A percentile compares a stretch with the other conserved stretches of the same genome.
Evolutionary conservation across 2,797 vertebrate species (phyloP).

Genomic region (Pantherophis alleghaniensis): DNA sequence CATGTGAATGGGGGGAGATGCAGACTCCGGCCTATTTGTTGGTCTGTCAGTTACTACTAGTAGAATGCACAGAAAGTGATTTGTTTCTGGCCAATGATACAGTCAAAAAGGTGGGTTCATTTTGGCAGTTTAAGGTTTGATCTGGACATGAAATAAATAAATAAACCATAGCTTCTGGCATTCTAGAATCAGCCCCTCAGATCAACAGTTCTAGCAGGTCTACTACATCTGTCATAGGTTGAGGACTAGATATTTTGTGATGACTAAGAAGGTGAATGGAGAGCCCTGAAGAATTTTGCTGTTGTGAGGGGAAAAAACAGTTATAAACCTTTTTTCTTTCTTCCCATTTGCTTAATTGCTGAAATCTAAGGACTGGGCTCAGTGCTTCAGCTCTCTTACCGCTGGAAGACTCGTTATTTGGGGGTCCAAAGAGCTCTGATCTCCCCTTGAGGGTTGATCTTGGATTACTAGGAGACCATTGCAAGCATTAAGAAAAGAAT

Average conservation of each 20-base stretch:
- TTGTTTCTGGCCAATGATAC: neutral
- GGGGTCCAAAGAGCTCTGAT: neutral
- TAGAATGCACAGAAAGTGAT: neutral
- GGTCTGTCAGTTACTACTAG: neutral
- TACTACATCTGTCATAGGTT: neutral
- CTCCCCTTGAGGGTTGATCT: neutral
- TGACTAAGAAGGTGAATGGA: neutral
- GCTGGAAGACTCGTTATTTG: neutral
- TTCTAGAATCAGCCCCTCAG: neutral
- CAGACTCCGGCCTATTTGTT: neutral
- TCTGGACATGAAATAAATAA: neutral
- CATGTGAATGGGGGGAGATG: neutral
- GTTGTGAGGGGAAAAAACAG: neutral
- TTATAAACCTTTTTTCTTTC: neutral
- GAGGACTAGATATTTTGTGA: neutral
- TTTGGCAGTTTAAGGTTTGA: neutral
- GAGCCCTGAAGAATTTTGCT: neutral
- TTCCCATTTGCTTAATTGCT: neutral
- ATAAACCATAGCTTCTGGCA: neutral
- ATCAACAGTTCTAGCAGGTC: neutral
- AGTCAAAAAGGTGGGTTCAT: neutral
- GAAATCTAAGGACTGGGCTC: neutral
- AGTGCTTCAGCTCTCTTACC: neutral
- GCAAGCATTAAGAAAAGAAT: neutral
- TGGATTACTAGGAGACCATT: neutral